Evolutionary conservation across 2,797 vertebrate genomes (phyloP).

Genomic region (Clarias laeviceps): DNA sequence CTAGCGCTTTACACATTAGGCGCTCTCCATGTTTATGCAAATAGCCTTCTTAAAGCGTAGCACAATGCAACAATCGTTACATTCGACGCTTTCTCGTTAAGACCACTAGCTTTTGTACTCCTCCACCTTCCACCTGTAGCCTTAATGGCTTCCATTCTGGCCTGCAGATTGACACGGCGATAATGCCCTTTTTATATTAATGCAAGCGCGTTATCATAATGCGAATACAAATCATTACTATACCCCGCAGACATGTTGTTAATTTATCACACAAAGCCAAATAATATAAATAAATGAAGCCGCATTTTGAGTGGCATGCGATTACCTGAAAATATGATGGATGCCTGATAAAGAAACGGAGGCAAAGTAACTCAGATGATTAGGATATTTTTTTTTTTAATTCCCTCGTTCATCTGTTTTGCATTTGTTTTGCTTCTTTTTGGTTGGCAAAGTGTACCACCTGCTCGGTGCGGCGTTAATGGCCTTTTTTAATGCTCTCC

Average conservation of each 20-base stretch:
- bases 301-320: conserved; percentile 51
- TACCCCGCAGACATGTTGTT: conserved; percentile 1
- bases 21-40: not conserved
- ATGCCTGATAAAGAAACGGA: conserved; percentile 37
- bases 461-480: conserved; percentile 76
- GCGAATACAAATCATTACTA: conserved; percentile 3
- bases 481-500: conserved; percentile 80
- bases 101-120: conserved; percentile 16
- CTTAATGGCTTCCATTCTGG: conserved; percentile 27
- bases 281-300: conserved; percentile 51
- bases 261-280: conserved; percentile 24
- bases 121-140: not conserved
- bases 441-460: conserved; percentile 73
- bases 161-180: conserved; percentile 15
- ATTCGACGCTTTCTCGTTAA: not conserved
- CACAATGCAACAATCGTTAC: not conserved
- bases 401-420: conserved; percentile 64
- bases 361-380: conserved; percentile 37
- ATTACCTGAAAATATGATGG: conserved; percentile 41
- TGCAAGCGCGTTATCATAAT: not conserved
- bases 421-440: conserved; percentile 78
- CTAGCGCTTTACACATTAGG: not conserved
- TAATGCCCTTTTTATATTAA: not conserved
- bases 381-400: conserved; percentile 9
- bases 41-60: not conserved